Conservation (phyloP, 2,888 invertebrate species). For the Escarpia spicata region DNA sequence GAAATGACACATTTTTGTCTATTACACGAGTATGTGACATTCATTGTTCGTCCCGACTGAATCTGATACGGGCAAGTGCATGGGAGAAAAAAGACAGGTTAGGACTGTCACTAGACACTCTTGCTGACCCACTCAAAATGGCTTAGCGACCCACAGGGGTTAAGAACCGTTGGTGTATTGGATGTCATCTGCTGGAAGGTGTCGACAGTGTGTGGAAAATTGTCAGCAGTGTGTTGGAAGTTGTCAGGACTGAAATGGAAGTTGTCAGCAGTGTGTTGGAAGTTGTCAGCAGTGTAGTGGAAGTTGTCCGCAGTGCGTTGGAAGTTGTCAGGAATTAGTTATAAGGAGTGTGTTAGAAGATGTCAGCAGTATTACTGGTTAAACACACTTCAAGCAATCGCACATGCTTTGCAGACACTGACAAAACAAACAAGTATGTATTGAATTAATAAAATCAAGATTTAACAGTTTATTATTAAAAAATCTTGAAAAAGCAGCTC, state of each 20-base stretch:
- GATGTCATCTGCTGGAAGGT: background rate
- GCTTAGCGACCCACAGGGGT: no score
- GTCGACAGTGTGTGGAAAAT: background rate
- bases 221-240: background rate
- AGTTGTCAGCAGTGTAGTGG: background rate
- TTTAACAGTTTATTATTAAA: constrained; percentile 16
- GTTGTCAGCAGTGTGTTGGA: background rate
- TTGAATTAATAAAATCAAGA: constrained; percentile 9
- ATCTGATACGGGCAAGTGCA: no score
- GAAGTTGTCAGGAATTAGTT: background rate
- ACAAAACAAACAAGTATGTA: constrained; percentile 13
- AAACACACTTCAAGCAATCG: background rate
- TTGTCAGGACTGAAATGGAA: background rate
- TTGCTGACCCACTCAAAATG: no score
- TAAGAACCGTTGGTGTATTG: no score
- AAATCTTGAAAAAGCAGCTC: constrained; percentile 16
- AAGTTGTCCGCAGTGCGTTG: background rate
- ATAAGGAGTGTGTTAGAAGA: background rate
- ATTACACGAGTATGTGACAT: no score
- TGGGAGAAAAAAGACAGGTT: no score
- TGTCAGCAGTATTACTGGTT: background rate
- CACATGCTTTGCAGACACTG: background rate
- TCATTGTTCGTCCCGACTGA: no score
- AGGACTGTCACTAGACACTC: no score
- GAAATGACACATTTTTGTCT: no score